These are phyloP conservation scores for Eclectus roratus DNA, from an alignment of 2,113 vertebrate species.

Conservation along the genomic window DNA sequence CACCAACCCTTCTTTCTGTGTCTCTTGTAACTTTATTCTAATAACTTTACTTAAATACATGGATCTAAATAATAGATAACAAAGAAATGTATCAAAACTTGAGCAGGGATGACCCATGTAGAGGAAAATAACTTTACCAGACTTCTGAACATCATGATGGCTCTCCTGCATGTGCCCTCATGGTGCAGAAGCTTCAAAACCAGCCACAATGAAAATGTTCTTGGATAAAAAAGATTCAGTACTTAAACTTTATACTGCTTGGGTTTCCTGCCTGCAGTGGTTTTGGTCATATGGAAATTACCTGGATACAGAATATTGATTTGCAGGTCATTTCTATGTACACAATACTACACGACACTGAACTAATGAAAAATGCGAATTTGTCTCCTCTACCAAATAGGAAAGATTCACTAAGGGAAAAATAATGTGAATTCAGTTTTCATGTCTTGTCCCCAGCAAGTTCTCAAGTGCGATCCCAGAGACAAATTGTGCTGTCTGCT, in stretches of 20 bases:
- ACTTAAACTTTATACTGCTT: neutral
- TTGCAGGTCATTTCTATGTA: neutral
- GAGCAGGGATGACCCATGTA: neutral
- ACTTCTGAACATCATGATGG: neutral
- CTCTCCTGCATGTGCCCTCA: neutral
- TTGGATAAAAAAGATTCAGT: neutral
- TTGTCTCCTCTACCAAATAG: neutral
- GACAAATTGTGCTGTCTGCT: neutral
- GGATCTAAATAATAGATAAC: neutral
- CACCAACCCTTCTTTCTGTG: accelerated
- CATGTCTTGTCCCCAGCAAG: neutral
- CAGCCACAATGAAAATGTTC: neutral
- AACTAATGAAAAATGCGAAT: neutral
- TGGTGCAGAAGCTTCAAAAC: neutral
- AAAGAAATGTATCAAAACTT: neutral
- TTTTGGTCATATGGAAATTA: neutral
- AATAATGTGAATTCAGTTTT: neutral
- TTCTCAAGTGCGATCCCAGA: neutral
- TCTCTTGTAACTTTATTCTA: neutral
- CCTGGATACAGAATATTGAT: neutral
- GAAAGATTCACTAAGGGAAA: neutral
- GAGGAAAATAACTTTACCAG: neutral
- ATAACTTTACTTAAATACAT: neutral
- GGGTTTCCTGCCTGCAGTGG: neutral
- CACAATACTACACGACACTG: neutral